phyloP scores from a whole-genome alignment of 2,888 invertebrate genomes.

The Zeuzera pyrina region DNA sequence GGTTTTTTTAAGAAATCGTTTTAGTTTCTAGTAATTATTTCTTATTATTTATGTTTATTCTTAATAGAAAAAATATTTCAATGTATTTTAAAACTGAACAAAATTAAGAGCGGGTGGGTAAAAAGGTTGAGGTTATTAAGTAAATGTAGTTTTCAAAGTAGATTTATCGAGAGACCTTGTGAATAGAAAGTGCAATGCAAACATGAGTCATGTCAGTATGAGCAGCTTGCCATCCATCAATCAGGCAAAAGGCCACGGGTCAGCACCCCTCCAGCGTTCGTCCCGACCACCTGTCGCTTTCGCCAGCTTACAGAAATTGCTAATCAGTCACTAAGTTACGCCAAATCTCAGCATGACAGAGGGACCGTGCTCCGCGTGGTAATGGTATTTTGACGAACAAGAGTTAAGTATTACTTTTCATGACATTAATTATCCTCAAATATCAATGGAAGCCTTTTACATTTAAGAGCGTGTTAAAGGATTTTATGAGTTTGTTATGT shows the following conservation, averaged over 20 bases:
- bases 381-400: constrained; percentile 62
- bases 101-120: neutral
- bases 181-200: constrained; percentile 22
- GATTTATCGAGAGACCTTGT: no score
- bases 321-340: constrained; percentile 70
- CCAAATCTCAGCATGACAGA: constrained; percentile 62
- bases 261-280: constrained; percentile 31
- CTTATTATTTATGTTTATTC: no score
- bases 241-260: constrained; percentile 51
- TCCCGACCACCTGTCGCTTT: constrained; percentile 65
- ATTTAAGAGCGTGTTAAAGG: no score
- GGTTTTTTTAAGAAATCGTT: no score
- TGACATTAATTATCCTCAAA: constrained; percentile 28
- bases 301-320: constrained; percentile 55
- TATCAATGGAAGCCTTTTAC: constrained; percentile 14
- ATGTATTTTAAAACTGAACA: no score
- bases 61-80: no score
- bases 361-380: constrained; percentile 34
- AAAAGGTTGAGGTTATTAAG: neutral
- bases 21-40: no score
- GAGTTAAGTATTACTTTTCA: constrained; percentile 39
- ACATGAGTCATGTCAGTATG: constrained; percentile 36
- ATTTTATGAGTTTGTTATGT: no score
- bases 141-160: neutral
- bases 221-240: constrained; percentile 49